Evolutionary conservation across 1,140 invertebrate genomes (phyloP).

Genomic region (Temnothorax curvispinosus): DNA sequence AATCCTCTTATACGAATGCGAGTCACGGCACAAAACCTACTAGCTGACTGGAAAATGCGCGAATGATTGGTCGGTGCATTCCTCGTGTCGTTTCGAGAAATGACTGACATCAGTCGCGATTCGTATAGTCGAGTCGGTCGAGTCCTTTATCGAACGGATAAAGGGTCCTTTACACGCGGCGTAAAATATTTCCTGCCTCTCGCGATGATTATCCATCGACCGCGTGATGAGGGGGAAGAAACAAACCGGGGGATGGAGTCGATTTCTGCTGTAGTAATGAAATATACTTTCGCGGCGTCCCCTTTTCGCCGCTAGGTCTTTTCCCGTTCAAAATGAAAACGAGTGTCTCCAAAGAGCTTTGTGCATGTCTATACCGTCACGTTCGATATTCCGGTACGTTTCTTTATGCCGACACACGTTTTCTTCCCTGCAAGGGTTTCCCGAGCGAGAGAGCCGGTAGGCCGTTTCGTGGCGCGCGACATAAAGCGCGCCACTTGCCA

Average conservation of each 20-base stretch:
- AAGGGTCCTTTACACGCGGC: background rate
- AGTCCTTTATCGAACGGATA: background rate
- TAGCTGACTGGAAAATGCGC: conserved; percentile 1
- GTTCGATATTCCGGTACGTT: conserved; percentile 69
- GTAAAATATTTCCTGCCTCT: conserved; percentile 6
- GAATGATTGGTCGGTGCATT: background rate
- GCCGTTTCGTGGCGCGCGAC: conserved; percentile 26
- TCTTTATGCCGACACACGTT: conserved; percentile 71
- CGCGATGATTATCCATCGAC: background rate
- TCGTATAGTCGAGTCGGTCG: background rate
- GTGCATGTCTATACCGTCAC: conserved; percentile 62
- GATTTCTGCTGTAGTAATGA: conserved; percentile 61
- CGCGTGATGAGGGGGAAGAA: background rate
- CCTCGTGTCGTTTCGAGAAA: background rate
- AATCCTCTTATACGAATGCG: conserved; percentile 38
- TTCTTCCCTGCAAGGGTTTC: conserved; percentile 39
- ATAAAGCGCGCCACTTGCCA: conserved; percentile 45
- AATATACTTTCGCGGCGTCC: conserved; percentile 62
- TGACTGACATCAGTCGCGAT: conserved; percentile 38
- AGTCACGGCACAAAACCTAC: conserved; percentile 25
- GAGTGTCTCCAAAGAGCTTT: conserved; percentile 73
- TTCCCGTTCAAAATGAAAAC: conserved; percentile 69
- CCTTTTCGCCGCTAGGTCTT: background rate
- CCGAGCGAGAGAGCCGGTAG: conserved; percentile 22
- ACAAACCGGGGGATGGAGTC: background rate